Base-by-base conservation (phyloP, 2,113 vertebrate species). In the Protobothrops mucrosquamatus region DNA sequence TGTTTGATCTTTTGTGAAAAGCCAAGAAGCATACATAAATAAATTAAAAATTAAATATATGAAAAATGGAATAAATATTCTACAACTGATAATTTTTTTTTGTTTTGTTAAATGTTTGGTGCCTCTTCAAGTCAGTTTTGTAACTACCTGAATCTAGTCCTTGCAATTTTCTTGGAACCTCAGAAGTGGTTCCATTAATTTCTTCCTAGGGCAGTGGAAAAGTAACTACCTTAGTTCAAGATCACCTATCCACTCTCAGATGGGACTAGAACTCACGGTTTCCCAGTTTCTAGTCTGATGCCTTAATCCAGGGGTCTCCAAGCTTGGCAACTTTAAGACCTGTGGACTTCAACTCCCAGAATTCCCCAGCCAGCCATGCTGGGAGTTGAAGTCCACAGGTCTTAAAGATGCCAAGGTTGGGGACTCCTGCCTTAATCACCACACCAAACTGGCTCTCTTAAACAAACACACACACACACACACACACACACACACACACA, bases 71-170 rank as follows among this genome's bases (percentile, higher is more conserved):
- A 59, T 29, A 12, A 64, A 64, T 64, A 64, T 64, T 64, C 59
- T 64, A 29, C 3, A 11, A 29, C 59, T 64, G 59, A 52, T 94
- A 8, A 48, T 94, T 92, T 95, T 85, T 87, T 51, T 1, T 51
- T 51, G 7, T 51, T 51, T 94, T 81, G 59, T 94, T 95, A 94
- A 95, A 91, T 93, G 24, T 64, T 64, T 29, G 24, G 59, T 56
- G 55, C 55, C 18, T 56, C 55, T 56, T 56, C 15, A 20, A 20
- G 55, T 64, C 26, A 64, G 10, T 12, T 3, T 64, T 64, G 26
- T 12, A 29, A 64, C 59, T 64, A 12, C 10, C 24, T 64, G 59
- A 29, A 64, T 51, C 10, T 9, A 64, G 3, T 29, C 24, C 59
- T 10, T 64, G 59, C 9, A 64, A 24, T 26, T 29, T 29, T 64